Percentiles rank a stretch among this genome's conserved stretches.
phyloP scores from a whole-genome alignment of 2,797 vertebrate genomes.

The Xenops minutus region DNA sequence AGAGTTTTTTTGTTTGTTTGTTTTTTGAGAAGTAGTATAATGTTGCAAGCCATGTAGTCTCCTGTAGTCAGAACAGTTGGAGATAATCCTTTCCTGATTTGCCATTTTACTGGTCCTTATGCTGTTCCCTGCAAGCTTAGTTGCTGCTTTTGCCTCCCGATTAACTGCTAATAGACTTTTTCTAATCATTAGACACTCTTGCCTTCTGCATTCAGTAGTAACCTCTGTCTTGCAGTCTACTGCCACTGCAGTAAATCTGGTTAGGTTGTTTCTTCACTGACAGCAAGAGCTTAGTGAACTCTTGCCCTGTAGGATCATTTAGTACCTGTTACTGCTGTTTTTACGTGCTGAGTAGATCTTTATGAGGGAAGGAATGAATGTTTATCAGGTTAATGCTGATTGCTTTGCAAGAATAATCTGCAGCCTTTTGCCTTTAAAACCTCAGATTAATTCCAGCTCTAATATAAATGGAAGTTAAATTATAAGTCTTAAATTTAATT shows the following conservation, averaged over 20 bases:
- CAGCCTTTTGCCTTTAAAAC: slow-evolving; percentile 60
- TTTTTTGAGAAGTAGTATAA: background rate
- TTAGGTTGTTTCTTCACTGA: background rate
- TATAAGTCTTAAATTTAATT: slow-evolving; percentile 66
- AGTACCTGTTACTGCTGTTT: background rate
- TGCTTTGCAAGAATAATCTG: slow-evolving; percentile 38
- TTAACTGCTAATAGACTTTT: slow-evolving; percentile 15
- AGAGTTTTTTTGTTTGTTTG: background rate
- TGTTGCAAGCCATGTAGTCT: background rate
- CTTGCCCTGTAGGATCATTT: background rate
- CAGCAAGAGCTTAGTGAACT: background rate
- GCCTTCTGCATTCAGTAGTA: background rate
- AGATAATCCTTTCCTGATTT: background rate
- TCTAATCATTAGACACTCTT: background rate
- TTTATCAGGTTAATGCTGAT: slow-evolving; percentile 36
- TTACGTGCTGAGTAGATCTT: background rate
- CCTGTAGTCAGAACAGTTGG: background rate
- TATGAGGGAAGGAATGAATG: background rate
- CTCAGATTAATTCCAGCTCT: slow-evolving; percentile 52
- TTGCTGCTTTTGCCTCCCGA: background rate
- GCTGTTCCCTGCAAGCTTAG: background rate
- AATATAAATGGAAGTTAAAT: slow-evolving; percentile 54
- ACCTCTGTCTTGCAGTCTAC: background rate
- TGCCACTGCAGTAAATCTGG: background rate
- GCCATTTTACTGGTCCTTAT: background rate